Evolutionary conservation across 1,140 invertebrate species (phyloP).

Genomic region (Trichomalopsis sarcophagae): DNA sequence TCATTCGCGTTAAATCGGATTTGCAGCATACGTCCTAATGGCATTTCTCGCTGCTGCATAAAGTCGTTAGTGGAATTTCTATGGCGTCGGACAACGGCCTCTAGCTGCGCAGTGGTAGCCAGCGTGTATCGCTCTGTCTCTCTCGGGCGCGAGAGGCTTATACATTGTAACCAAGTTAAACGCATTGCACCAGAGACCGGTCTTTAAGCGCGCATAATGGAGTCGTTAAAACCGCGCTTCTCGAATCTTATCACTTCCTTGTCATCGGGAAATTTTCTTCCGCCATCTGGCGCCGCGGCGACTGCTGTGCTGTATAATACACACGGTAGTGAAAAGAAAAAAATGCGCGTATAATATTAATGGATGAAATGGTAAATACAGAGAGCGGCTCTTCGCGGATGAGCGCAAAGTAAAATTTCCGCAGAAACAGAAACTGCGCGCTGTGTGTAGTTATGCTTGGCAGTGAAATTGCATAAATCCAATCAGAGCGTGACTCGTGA

Average conservation of each 20-base stretch:
- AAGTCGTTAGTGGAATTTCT: constrained; percentile 67
- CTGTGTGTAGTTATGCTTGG: neutral
- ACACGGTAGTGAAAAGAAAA: too few species aligned
- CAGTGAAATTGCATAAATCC: neutral
- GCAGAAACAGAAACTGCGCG: neutral
- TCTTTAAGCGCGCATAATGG: constrained; percentile 7
- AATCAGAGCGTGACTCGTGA: constrained; percentile 1
- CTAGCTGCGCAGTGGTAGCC: constrained; percentile 1
- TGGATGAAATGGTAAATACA: neutral
- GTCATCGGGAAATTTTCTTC: constrained; percentile 27
- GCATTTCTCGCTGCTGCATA: constrained; percentile 51
- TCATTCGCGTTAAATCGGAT: constrained; percentile 6
- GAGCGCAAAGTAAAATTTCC: neutral
- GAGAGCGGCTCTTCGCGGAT: neutral
- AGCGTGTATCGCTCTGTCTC: neutral
- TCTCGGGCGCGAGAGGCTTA: neutral
- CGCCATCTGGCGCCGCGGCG: neutral
- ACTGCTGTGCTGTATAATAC: neutral
- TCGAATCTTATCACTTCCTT: constrained; percentile 18
- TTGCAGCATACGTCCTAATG: neutral
- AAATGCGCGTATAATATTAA: neutral
- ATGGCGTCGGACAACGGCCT: constrained; percentile 66
- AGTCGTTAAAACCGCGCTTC: constrained; percentile 27
- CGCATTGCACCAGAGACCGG: neutral
- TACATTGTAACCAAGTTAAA: constrained; percentile 5